Percentiles rank a stretch among this genome's conserved stretches.
Evolutionary conservation across 2,113 vertebrate genomes (phyloP).

Genomic region (Hemibagrus wyckioides): DNA sequence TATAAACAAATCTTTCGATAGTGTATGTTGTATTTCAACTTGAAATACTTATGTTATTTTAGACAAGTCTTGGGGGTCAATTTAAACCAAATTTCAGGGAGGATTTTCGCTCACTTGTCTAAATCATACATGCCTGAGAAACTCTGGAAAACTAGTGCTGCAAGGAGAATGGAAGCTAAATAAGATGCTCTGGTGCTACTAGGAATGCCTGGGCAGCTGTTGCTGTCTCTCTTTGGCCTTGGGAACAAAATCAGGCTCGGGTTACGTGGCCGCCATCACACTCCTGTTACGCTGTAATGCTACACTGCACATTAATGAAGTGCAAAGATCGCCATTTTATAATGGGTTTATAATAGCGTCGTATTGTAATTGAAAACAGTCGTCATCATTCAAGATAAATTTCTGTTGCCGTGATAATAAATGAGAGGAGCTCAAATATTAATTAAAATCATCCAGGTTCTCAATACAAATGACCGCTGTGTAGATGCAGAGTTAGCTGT

Average conservation of each 20-base stretch:
- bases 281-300: conserved; percentile 69
- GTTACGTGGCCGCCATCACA: conserved; percentile 61
- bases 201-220: conserved; percentile 61
- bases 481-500: no score
- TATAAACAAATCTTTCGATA: no score
- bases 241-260: conserved; percentile 67
- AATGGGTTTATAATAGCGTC: neutral
- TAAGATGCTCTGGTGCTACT: conserved; percentile 39
- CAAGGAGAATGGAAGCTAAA: neutral
- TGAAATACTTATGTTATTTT: neutral
- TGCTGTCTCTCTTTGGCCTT: conserved; percentile 61
- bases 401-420: neutral
- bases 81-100: neutral
- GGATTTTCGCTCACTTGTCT: neutral
- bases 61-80: neutral
- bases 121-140: neutral
- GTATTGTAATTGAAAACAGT: neutral
- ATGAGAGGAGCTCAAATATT: neutral
- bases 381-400: neutral
- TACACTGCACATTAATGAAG: conserved; percentile 61
- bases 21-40: neutral
- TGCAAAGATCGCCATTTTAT: neutral
- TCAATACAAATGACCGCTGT: neutral
- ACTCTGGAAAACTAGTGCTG: neutral
- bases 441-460: neutral